Evolutionary conservation across 2,797 vertebrate genomes (phyloP).

Genomic region (Esox masquinongy): DNA sequence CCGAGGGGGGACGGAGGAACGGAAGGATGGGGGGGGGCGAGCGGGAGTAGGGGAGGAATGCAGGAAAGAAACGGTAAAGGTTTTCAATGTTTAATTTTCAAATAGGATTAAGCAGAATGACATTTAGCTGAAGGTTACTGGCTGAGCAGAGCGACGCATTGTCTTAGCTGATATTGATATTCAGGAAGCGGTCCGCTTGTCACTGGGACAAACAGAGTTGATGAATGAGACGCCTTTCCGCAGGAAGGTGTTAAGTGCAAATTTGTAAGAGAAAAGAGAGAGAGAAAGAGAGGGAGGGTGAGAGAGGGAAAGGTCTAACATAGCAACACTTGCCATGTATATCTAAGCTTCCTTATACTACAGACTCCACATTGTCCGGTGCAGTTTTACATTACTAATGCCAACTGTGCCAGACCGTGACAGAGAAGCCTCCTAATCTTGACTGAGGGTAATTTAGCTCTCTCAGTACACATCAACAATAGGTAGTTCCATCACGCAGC

Average conservation of each 20-base stretch:
- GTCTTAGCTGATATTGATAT: conserved; percentile 88
- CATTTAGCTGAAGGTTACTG: conserved; percentile 89
- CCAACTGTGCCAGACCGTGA: not conserved
- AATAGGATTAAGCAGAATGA: conserved; percentile 90
- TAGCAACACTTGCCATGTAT: conserved; percentile 12
- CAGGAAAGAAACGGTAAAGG: conserved; percentile 77
- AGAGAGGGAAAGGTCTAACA: conserved; percentile 3
- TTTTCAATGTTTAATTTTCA: conserved; percentile 90
- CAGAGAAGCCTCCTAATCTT: not conserved
- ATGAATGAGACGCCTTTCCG: conserved; percentile 84
- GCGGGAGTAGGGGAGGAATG: conserved; percentile 62
- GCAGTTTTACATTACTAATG: not conserved
- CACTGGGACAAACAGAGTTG: conserved; percentile 84
- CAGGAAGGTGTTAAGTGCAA: conserved; percentile 85
- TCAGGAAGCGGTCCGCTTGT: conserved; percentile 81
- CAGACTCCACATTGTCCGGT: not conserved
- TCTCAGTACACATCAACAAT: not conserved
- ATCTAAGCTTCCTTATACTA: not conserved
- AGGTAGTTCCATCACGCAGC: conserved; percentile 14
- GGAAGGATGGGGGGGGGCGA: conserved; percentile 54
- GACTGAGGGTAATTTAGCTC: not conserved
- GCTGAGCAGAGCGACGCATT: conserved; percentile 69
- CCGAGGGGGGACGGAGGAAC: conserved; percentile 17
- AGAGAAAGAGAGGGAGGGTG: not conserved
- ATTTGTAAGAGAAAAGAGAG: conserved; percentile 68